Evolutionary conservation across 1,140 invertebrate species (phyloP).

Genomic region (Saccostrea echinata): DNA sequence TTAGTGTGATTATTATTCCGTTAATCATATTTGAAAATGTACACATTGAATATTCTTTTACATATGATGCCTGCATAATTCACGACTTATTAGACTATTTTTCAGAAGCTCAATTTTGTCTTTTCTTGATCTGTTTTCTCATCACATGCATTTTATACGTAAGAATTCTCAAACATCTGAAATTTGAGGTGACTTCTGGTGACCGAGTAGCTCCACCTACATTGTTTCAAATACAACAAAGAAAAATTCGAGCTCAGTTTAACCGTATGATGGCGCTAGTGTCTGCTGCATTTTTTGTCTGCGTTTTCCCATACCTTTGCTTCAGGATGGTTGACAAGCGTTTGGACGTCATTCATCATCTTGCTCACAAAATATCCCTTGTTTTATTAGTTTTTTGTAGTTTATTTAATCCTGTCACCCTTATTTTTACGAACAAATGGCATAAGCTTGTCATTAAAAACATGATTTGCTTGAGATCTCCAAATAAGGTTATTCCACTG

Average conservation of each 20-base stretch:
- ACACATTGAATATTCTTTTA: background rate
- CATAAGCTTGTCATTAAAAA: constrained; percentile 1
- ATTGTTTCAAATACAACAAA: constrained; percentile 26
- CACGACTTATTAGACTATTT: constrained; percentile 18
- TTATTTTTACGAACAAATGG: constrained; percentile 31
- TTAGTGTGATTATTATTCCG: background rate
- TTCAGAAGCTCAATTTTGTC: background rate
- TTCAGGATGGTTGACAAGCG: background rate
- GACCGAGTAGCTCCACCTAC: background rate
- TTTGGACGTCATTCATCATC: background rate
- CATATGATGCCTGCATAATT: constrained; percentile 28
- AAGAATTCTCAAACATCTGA: constrained; percentile 1
- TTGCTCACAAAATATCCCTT: background rate
- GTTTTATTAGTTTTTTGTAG: background rate
- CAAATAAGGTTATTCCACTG: constrained; percentile 21
- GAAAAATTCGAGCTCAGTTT: constrained; percentile 7
- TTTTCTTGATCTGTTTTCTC: constrained; percentile 23
- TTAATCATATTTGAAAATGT: background rate
- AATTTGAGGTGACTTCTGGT: background rate
- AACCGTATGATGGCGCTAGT: constrained; percentile 23
- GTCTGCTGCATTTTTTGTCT: constrained; percentile 13
- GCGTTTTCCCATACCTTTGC: constrained; percentile 31
- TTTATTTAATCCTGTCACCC: constrained; percentile 15
- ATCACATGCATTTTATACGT: constrained; percentile 1
- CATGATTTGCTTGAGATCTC: background rate